Percentiles rank a stretch among this genome's conserved stretches.
Evolutionary conservation across 2,888 invertebrate genomes (phyloP).

Genomic region (Heliconius ismenius): DNA sequence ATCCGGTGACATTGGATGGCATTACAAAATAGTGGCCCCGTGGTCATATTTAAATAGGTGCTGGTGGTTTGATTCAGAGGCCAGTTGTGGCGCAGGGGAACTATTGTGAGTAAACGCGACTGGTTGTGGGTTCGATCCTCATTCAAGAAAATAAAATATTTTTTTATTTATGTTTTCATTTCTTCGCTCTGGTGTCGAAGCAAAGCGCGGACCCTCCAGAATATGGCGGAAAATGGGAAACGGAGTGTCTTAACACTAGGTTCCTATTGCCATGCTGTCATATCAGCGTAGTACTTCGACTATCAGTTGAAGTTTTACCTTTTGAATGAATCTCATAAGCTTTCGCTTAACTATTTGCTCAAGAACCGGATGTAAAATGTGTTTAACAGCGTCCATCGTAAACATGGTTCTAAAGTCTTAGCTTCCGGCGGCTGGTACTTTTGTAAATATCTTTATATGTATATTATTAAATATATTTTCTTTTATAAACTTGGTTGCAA

Average conservation of each 20-base stretch:
- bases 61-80: too few relatives aligned
- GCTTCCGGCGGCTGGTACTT: background rate
- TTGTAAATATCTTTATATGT: background rate
- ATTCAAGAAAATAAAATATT: too few relatives aligned
- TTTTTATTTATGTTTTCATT: too few relatives aligned
- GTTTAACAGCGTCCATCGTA: background rate
- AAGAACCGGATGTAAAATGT: conserved; percentile 4
- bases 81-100: too few relatives aligned
- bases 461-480: background rate
- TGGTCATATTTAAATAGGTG: background rate
- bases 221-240: too few relatives aligned
- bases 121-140: too few relatives aligned
- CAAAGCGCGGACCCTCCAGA: background rate
- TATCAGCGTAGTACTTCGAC: background rate
- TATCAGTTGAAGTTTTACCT: background rate
- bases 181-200: background rate
- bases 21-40: conserved; percentile 13
- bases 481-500: background rate
- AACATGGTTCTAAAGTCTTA: background rate
- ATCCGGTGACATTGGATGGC: conserved; percentile 31
- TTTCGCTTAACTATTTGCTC: conserved; percentile 3
- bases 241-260: too few relatives aligned
- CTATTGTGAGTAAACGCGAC: too few relatives aligned
- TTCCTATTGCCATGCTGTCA: too few relatives aligned
- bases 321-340: background rate